Evolutionary conservation across 2,113 vertebrate genomes (phyloP).

Genomic region (human (Homo sapiens)): GRCh38 chr5:141326501-141327000

Average conservation of each 20-base stretch:
- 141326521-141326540: not conserved
- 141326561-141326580: conserved; percentile 23
- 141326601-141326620: conserved; percentile 55
- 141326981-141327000: conserved; percentile 68
- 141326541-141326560: conserved; percentile 37
- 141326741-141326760: conserved; percentile 77
- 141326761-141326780: conserved; percentile 65
- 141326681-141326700: conserved; percentile 78
- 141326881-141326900: conserved; percentile 64
- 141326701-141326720: conserved; percentile 80
- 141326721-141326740: conserved; percentile 72
- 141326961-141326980: conserved; percentile 7
- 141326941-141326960: conserved; percentile 39
- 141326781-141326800: conserved; percentile 74
- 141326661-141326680: conserved; percentile 68
- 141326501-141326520: conserved; percentile 51
- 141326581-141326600: conserved; percentile 62
- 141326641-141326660: conserved; percentile 62
- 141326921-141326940: conserved; percentile 64
- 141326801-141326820: conserved; percentile 82
- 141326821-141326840: conserved; percentile 76
- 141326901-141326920: conserved; percentile 60
- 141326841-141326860: conserved; percentile 70
- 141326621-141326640: conserved; percentile 45
- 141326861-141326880: conserved; percentile 45